A percentile compares a stretch with the other conserved stretches of the same genome.
phyloP scores from a whole-genome alignment of 1,140 invertebrate species.

The Rhyacophila brunnea region DNA sequence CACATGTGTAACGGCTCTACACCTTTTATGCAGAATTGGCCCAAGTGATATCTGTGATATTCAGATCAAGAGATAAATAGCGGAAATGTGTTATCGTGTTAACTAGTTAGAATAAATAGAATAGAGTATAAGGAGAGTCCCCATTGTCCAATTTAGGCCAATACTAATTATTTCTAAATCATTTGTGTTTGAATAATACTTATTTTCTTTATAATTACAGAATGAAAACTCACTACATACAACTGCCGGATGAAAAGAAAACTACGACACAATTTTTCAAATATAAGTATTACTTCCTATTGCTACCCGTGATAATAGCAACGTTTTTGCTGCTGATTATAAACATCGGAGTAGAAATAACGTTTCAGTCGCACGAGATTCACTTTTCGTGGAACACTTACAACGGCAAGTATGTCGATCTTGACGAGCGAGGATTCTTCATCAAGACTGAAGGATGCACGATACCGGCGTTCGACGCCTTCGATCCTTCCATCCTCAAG shows the following conservation, averaged over 20 bases:
- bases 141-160: too few relatives aligned
- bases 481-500: conserved; percentile 57
- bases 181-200: too few relatives aligned
- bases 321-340: conserved; percentile 24
- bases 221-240: conserved; percentile 18
- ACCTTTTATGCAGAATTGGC: too few relatives aligned
- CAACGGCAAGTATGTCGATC: conserved; percentile 25
- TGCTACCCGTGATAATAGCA: conserved; percentile 16
- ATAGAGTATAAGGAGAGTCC: too few relatives aligned
- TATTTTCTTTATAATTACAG: conserved; percentile 22
- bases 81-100: too few relatives aligned
- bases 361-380: conserved; percentile 30
- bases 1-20: too few relatives aligned
- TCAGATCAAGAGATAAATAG: too few relatives aligned
- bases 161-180: too few relatives aligned
- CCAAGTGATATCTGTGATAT: too few relatives aligned
- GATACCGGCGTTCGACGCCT: conserved; percentile 74
- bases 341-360: conserved; percentile 26
- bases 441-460: conserved; percentile 76
- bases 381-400: conserved; percentile 26
- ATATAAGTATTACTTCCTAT: conserved; percentile 29
- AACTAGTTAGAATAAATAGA: too few relatives aligned
- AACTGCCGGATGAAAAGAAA: conserved; percentile 18
- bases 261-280: conserved; percentile 13
- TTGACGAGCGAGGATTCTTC: conserved; percentile 45